Percentiles rank a stretch among this genome's conserved stretches.
Evolutionary conservation across 37 sponge, comb jelly and placozoan genomes (phyloP).

Genomic region (Trichoplax adhaerens): DNA sequence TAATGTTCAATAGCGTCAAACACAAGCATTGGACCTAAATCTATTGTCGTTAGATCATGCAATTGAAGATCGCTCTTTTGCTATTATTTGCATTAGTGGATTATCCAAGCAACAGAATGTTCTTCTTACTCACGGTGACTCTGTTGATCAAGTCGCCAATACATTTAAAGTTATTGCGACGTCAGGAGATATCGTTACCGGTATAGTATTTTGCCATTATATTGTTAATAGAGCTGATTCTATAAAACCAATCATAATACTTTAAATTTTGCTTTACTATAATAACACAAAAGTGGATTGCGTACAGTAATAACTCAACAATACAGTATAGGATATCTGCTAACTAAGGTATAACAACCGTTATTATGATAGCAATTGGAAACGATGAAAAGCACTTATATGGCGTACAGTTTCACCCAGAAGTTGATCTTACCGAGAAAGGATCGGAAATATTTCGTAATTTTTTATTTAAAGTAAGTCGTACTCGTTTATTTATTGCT

Average conservation of each 20-base stretch:
- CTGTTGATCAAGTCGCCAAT: conserved; percentile 21
- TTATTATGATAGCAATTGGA: conserved; percentile 6
- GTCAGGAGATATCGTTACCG: conserved; percentile 36
- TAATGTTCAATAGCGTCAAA: not conserved
- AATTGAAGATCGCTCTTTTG: not conserved
- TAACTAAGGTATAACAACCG: too few relatives aligned
- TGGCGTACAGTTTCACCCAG: conserved; percentile 90
- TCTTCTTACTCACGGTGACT: conserved; percentile 77
- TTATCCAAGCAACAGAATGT: conserved; percentile 34
- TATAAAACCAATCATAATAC: too few relatives aligned
- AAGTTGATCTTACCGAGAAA: conserved; percentile 54
- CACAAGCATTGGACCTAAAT: not conserved
- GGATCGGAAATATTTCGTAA: conserved; percentile 47
- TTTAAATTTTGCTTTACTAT: too few relatives aligned
- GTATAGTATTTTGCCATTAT: not conserved
- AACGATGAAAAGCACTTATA: conserved; percentile 32
- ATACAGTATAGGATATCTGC: too few relatives aligned
- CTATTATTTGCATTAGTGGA: conserved; percentile 10
- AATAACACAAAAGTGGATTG: too few relatives aligned
- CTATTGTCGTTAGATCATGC: conserved; percentile 14
- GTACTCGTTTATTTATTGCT: not conserved
- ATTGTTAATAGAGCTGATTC: too few relatives aligned
- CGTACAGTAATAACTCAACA: too few relatives aligned
- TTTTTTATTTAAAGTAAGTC: conserved; percentile 38
- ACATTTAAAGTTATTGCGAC: conserved; percentile 14